Percentiles rank a stretch among this genome's conserved stretches.
These are phyloP conservation scores for Rhynchomys soricoides DNA, from an alignment of 2,113 vertebrate genomes.

Conservation along the genomic window DNA sequence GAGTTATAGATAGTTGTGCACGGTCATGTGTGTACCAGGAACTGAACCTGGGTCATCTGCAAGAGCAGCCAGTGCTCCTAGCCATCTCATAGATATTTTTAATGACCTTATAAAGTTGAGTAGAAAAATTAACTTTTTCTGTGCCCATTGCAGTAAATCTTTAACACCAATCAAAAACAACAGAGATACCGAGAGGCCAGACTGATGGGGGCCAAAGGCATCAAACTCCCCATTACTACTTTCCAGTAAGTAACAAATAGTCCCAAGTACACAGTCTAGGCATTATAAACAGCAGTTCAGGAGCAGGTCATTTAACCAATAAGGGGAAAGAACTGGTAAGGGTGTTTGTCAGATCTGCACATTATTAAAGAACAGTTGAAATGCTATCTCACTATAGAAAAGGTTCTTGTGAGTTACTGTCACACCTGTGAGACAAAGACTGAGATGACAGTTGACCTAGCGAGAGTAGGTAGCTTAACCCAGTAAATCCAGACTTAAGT, in stretches of 20 bases:
- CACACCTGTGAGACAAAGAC: neutral
- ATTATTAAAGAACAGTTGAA: neutral
- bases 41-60: neutral
- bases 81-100: neutral
- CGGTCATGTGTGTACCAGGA: too few species aligned
- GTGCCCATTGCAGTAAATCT: neutral
- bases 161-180: conserved; percentile 38
- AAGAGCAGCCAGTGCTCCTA: neutral
- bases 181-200: neutral
- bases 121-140: conserved; percentile 32
- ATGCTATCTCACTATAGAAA: neutral
- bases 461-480: neutral
- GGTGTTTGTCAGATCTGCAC: neutral
- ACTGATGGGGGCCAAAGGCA: neutral
- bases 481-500: neutral
- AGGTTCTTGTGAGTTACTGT: neutral
- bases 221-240: neutral
- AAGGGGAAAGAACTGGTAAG: neutral
- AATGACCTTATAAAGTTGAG: neutral
- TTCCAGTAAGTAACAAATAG: conserved; percentile 20
- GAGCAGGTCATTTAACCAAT: neutral
- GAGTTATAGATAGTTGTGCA: neutral
- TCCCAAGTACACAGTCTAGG: neutral
- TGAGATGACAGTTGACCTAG: neutral
- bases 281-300: neutral